These are phyloP conservation scores for Cossypha heuglini DNA, from an alignment of 2,797 vertebrate species.

Conservation along the genomic window DNA sequence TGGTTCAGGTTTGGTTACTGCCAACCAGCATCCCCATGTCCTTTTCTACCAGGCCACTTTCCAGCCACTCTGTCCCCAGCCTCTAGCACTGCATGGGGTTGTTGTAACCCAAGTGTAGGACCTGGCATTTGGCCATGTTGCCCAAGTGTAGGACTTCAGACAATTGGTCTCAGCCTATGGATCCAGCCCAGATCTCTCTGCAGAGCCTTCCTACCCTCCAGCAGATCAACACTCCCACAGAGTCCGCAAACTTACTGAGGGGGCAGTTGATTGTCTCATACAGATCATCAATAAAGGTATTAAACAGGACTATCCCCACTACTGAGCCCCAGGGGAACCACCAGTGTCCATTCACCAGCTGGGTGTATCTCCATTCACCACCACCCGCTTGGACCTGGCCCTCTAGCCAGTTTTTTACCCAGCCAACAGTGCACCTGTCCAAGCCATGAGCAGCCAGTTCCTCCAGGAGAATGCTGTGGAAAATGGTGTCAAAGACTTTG, in stretches of 20 bases:
- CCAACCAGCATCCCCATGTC: rapidly evolving
- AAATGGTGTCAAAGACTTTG: not conserved
- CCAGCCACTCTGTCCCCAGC: not conserved
- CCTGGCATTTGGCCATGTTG: not conserved
- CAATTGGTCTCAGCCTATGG: rapidly evolving
- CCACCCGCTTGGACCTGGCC: not conserved
- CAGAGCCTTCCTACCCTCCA: not conserved
- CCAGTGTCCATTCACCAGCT: not conserved
- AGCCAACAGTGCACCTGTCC: not conserved
- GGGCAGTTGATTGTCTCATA: not conserved
- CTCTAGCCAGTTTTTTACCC: not conserved
- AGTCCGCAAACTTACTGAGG: not conserved
- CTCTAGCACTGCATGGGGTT: not conserved
- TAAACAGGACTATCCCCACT: not conserved
- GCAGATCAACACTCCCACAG: no score
- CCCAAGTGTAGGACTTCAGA: not conserved
- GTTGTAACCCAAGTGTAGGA: not conserved
- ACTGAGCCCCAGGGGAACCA: not conserved
- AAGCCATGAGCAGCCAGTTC: not conserved
- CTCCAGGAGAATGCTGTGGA: not conserved
- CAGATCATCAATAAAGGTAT: not conserved
- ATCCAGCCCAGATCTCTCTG: not conserved
- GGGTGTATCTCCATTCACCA: not conserved
- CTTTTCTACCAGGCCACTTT: not conserved
- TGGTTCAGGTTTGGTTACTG: not conserved